Evolutionary conservation across 1,140 invertebrate genomes (phyloP), one percentile per base, ranked within the genome.

Genomic region (Drosophila ogumai): DNA sequence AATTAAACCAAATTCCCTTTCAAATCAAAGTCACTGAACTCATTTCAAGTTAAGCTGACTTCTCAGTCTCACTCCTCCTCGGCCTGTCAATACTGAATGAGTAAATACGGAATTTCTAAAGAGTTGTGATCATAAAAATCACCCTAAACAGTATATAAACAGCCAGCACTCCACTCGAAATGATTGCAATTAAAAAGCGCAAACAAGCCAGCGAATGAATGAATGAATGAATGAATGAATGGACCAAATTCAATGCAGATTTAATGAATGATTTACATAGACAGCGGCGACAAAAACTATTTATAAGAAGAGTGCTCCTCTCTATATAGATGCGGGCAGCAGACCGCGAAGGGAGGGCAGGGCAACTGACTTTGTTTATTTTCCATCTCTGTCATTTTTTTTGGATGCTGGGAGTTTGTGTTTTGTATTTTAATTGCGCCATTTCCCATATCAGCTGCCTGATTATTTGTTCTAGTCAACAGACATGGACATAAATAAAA

Each of bases 381-480:
- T 28, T n/a, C 13, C n/a, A 38, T 34, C 17, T 56, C 3, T 58
- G 17, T 56, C 50, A 54, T 49, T 46, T 57, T 49, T 59, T 36
- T 44, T 47, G 10, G 36, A 56, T 17, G 71, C 59, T 71, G 54
- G 52, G 38, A 43, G 57, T 73, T 63, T 66, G 79, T 82, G 79
- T 87, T 87, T 88, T 88, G 80, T 88, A 57, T 80, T 88, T 87
- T 87, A 87, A 87, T 87, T 87, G 84, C 84, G 81, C 73, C 77
- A 88, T 87, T 87, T 87, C 84, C 84, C 84, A 87, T 88, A 87
- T 87, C 82, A 87, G 85, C 73, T 71, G 59, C 68, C 65, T 64
- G 85, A 87, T 87, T 88, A 87, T 87, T 87, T 88, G 81, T 87
- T 88, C 76, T 87, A 87, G 68, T 82, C 61, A 67, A 67, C 79